Base-by-base conservation (phyloP, 2,888 invertebrate genomes). In the Notodonta ziczac region DNA sequence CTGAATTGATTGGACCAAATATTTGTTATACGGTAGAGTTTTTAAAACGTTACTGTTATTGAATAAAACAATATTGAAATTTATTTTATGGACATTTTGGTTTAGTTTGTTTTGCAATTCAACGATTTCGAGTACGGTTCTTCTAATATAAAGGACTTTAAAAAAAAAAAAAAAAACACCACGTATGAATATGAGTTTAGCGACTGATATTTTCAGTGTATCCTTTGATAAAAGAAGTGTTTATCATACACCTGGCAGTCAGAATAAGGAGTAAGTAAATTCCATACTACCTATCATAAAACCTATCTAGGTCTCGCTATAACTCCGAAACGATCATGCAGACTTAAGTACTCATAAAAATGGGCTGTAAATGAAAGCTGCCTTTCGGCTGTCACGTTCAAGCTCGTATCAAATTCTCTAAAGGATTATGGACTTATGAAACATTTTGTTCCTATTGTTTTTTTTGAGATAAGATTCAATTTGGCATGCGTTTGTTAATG, bases 1-100 rank as follows among this genome's bases (percentile, higher is more conserved):
- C 32, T 13, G 52, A 52, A 52, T 24, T 52, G 52, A 52, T 32
- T 52, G 32, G 52, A 10, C 5, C 52, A 52, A 52, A 52, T 52
- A 52, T 52, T 52, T 52, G 52, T 12, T 52, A 32, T 52, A 4
- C 13, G 10, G n/a, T 12, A 16, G 16, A 14, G 50, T 50, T 50
- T 50, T 50, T 8, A 50, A 16, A 50, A 14, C 50, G 50, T 13
- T n/a, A 14, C 2, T 10, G 7, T 50, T 12, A 50, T 50, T 7
- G 0, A 50, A 50, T 16, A 50, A 16, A 50, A 16, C 16, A 50
- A 16, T 16, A 10, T 50, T 7, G 14, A 4, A 16, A 50, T 50
- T 50, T 16, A 16, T 50, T 50, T 50, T 50, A 16, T 7, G 16
- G 50, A 4, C 16, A 12, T 50, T 50, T 10, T 6, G 9, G 16